Conservation (phyloP, 2,797 vertebrate species). For the Trachops cirrhosus region DNA sequence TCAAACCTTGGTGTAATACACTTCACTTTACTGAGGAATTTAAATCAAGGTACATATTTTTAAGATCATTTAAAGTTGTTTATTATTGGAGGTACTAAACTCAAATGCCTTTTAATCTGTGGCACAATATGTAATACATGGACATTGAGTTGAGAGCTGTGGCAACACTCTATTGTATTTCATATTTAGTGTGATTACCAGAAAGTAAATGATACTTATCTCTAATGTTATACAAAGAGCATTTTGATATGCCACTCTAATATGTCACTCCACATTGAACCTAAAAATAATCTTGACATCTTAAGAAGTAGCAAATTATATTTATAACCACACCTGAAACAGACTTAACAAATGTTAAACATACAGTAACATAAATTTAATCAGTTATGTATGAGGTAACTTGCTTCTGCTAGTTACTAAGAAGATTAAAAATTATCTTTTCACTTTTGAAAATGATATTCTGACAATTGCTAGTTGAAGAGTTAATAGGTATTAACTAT, state of each 20-base stretch:
- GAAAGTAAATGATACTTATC: background rate
- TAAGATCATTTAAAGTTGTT: background rate
- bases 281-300: constrained; percentile 7
- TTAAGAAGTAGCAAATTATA: background rate
- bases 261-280: background rate
- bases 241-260: background rate
- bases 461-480: background rate
- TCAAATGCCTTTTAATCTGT: background rate
- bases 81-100: background rate
- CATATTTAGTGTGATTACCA: constrained; percentile 11
- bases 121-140: background rate
- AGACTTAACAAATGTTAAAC: background rate
- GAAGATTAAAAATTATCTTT: background rate
- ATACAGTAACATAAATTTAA: background rate
- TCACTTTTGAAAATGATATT: background rate
- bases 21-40: background rate
- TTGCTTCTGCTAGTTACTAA: background rate
- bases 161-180: background rate
- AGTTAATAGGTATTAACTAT: background rate
- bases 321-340: background rate
- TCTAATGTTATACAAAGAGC: background rate
- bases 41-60: background rate
- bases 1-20: background rate
- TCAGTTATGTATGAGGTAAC: background rate
- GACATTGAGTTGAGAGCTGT: background rate